phyloP scores from a whole-genome alignment of 1,140 invertebrate species.

The Cephus cinctus region DNA sequence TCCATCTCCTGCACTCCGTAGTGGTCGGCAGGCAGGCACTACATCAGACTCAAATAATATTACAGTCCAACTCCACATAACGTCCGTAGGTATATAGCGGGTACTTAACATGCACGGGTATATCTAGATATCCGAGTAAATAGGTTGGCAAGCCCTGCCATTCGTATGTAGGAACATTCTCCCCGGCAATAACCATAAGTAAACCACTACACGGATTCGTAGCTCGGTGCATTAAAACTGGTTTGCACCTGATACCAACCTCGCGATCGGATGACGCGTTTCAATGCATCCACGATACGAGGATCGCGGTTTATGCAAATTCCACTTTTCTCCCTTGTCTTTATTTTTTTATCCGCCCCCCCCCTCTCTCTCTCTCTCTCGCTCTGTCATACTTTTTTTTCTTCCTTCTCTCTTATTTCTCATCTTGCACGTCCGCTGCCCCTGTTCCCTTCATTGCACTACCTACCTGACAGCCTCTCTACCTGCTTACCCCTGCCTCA shows the following conservation, averaged over 20 bases:
- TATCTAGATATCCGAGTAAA: too few relatives aligned
- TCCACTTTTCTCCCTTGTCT: not conserved
- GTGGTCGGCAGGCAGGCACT: too few relatives aligned
- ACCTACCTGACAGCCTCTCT: conserved; percentile 10
- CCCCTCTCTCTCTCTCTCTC: conserved; percentile 20
- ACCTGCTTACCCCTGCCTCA: conserved; percentile 15
- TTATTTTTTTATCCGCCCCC: not conserved
- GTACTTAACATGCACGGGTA: too few relatives aligned
- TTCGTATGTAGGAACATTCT: too few relatives aligned
- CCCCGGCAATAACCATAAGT: too few relatives aligned
- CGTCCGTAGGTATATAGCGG: too few relatives aligned
- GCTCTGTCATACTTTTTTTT: conserved; percentile 15
- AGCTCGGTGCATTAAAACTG: conserved; percentile 46
- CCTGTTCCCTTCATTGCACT: not conserved
- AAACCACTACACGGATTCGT: too few relatives aligned
- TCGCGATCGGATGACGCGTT: conserved; percentile 53
- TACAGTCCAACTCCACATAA: too few relatives aligned
- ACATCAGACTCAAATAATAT: too few relatives aligned
- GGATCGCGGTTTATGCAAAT: conserved; percentile 3
- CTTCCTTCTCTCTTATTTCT: conserved; percentile 13
- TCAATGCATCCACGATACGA: conserved; percentile 42
- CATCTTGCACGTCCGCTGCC: conserved; percentile 16
- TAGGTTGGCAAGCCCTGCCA: too few relatives aligned
- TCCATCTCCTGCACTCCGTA: too few relatives aligned
- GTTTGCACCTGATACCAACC: conserved; percentile 54